These are phyloP conservation scores for Dolichomitus sp. DNA, from an alignment of 2,888 invertebrate genomes.

Conservation along the genomic window DNA sequence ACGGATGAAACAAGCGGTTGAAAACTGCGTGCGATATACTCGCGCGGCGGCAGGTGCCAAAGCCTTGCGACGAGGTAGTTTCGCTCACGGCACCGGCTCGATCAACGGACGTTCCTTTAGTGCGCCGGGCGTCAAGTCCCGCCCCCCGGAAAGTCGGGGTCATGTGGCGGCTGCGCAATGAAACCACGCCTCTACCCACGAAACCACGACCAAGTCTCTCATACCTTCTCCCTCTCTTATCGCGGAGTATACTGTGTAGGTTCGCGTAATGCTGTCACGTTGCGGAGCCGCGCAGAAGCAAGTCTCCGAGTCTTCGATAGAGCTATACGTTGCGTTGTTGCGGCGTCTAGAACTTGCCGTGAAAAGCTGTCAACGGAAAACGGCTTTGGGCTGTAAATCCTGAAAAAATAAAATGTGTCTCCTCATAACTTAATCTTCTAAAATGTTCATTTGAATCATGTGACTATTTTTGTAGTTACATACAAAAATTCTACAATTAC, in stretches of 20 bases:
- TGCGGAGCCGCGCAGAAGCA: constrained; percentile 46
- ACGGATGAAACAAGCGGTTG: constrained; percentile 57
- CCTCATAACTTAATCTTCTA: constrained; percentile 8
- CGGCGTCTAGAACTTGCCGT: background rate
- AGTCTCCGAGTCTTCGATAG: constrained; percentile 22
- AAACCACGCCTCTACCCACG: constrained; percentile 76
- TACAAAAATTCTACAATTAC: too few relatives aligned
- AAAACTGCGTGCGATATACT: constrained; percentile 40
- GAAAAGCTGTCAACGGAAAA: background rate
- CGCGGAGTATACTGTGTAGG: constrained; percentile 9
- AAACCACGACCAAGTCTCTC: constrained; percentile 42
- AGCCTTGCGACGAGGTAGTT: constrained; percentile 71
- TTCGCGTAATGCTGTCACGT: constrained; percentile 2
- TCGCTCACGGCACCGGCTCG: constrained; percentile 78
- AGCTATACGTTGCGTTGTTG: background rate
- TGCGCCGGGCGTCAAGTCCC: constrained; percentile 76
- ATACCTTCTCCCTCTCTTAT: constrained; percentile 55
- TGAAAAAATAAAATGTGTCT: constrained; percentile 3
- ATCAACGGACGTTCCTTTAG: constrained; percentile 76
- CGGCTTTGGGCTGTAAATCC: background rate
- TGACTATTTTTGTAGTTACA: too few relatives aligned
- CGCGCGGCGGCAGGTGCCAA: constrained; percentile 65
- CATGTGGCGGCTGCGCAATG: constrained; percentile 81
- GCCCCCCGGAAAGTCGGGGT: constrained; percentile 76
- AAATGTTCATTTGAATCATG: background rate